These are phyloP conservation scores for Echinarachnius parma DNA, from an alignment of 53 echinoderm and acorn worm genomes.

Conservation along the genomic window DNA sequence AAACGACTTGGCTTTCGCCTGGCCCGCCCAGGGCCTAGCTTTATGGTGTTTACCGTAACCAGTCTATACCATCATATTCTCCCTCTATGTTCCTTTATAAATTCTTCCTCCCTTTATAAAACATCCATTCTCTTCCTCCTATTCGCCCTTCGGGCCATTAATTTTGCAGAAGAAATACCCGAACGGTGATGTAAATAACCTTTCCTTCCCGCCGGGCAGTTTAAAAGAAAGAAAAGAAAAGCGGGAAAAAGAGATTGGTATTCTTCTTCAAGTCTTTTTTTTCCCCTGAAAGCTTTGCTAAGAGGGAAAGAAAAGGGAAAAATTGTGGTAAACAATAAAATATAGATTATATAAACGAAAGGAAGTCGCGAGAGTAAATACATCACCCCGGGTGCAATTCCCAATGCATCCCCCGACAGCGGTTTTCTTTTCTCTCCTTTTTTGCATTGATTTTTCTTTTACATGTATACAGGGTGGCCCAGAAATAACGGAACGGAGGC, in stretches of 20 bases:
- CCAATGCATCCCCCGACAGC: no score
- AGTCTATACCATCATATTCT: conserved; percentile 11
- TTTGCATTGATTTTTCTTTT: no score
- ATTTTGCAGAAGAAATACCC: conserved; percentile 51
- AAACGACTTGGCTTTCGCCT: conserved; percentile 44
- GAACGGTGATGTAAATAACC: conserved; percentile 51
- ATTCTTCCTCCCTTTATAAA: conserved; percentile 23
- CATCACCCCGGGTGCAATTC: no score
- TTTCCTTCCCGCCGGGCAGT: conserved; percentile 29
- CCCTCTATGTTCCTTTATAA: conserved; percentile 15
- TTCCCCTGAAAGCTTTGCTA: background rate
- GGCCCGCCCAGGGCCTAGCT: conserved; percentile 40
- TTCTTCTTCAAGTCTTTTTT: conserved; percentile 10
- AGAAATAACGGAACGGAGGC: no score
- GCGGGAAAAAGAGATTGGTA: conserved; percentile 24
- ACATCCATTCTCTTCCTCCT: conserved; percentile 25
- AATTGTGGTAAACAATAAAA: no score
- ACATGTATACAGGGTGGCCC: no score
- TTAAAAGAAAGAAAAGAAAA: no score
- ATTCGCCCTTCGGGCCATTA: conserved; percentile 44
- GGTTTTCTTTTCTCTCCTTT: no score
- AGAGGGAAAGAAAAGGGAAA: conserved; percentile 11
- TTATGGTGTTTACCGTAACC: conserved; percentile 44
- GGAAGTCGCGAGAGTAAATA: no score
- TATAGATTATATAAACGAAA: no score